Evolutionary conservation across 2,888 invertebrate genomes (phyloP), one percentile per base, ranked within the genome.

Genomic region (Pristionchus maxplancki): DNA sequence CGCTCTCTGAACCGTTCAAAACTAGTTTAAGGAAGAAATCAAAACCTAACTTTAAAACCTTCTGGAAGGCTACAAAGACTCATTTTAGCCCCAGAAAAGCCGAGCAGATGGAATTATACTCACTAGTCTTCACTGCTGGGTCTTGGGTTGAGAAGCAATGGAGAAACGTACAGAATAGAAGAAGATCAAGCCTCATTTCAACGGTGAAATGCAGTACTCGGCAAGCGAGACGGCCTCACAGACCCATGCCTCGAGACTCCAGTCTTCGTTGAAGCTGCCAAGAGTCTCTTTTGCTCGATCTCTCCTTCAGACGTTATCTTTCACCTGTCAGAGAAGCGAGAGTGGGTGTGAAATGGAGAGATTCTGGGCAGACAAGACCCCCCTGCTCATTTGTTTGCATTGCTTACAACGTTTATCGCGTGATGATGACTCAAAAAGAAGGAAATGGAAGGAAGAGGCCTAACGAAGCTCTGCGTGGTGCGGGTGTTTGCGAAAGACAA

Each of bases 361-460:
- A 44, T 44, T 44, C 44, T 11, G 6, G 8, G 6, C 44, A 53
- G 20, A 15, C 53, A 53, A 3, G 15, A 48, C 13, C 44, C 4
- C 64, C 28, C 13, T 9, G 24, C 71, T 24, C 71, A 31, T 20
- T 67, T 71, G 31, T 71, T 71, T 71, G 71, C 71, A 15, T 9
- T 37, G 71, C 71, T 71, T 37, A 71, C 71, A 37, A 71, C 31
- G 11, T 71, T 71, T 71, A 71, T 71, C 71, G 71, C 71, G 71
- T 58, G 58, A 58, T 44, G 11, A 37, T 71, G 71, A 71, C 37
- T 71, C 71, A 71, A 71, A 71, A 71, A 37, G 71, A 37, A 34
- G 24, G 71, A 71, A 37, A 37, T 17, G 24, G 71, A 71, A 37
- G 37, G 34, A 20, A 34, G n/a, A 71, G 71, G 6, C 15, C 34